A percentile compares a stretch with the other conserved stretches of the same genome.
phyloP scores from a whole-genome alignment of 2,113 vertebrate genomes.

The Chloropsis cyanopogon region DNA sequence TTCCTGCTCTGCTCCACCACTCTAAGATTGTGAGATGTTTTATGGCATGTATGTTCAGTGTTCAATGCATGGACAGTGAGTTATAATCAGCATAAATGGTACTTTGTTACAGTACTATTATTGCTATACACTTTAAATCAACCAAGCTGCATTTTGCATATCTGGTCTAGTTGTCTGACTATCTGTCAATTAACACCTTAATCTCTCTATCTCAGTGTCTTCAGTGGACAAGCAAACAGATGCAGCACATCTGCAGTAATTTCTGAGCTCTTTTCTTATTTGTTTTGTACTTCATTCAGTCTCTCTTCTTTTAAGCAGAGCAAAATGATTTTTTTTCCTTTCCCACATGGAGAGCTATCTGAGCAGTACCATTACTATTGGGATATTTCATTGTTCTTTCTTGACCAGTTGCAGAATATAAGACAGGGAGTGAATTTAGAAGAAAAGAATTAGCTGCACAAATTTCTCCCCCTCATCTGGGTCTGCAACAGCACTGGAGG shows the following conservation, averaged over 20 bases:
- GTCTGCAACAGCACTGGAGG: neutral
- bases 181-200: slow-evolving; percentile 7
- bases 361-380: neutral
- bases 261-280: slow-evolving; percentile 12
- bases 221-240: slow-evolving; percentile 51
- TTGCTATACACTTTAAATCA: neutral
- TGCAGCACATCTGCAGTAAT: slow-evolving; percentile 41
- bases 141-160: neutral
- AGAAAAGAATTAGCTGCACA: neutral
- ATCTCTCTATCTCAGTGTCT: slow-evolving; percentile 35
- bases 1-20: neutral
- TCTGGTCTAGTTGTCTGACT: slow-evolving; percentile 13
- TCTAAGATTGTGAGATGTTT: neutral
- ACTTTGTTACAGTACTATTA: neutral
- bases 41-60: neutral
- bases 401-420: neutral
- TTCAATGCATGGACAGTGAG: neutral
- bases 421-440: neutral
- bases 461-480: neutral
- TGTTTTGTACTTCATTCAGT: neutral
- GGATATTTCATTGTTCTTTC: neutral
- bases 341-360: neutral
- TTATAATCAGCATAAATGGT: neutral
- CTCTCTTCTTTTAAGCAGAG: neutral
- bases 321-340: neutral